Base-by-base conservation (phyloP, 2,888 invertebrate species). In the Blastobasis lacticolella region DNA sequence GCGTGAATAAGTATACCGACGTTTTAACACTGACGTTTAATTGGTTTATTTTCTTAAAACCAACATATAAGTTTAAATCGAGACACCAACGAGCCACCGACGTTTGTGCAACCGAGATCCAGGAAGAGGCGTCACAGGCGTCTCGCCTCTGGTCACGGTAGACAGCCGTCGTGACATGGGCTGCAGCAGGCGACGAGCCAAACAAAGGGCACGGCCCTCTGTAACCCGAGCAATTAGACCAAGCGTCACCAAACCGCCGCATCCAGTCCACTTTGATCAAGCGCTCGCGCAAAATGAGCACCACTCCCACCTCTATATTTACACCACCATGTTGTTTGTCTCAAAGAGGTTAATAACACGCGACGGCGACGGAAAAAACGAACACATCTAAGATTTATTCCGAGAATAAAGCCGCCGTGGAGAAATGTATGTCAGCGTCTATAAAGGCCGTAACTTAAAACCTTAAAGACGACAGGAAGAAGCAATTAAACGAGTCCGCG, bases 151-250 rank as follows among this genome's bases (percentile, higher is more conserved):
- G 23, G 61, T 52, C 56, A 60, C 54, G 62, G 52, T 54, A 54
- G 57, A 23, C 3, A 23, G 23, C 23, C 23, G 23, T 23, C 23
- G 23, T 23, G 23, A 23, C 23, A 23, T 23, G 23, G 23, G 23
- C 23, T 23, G 23, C 23, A 23, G 23, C 23, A 23, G 64, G 61
- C 63, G 58, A 60, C 54, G 56, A 60, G 63, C 66, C 64, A 61
- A 55, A 49, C 46, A 55, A 54, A 52, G 52, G 52, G 50, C 64
- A 66, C 63, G 62, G 62, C 65, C 66, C 70, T 69, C 72, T 69
- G 78, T 76, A 81, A 80, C 76, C 71, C 63, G 71, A 81, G 73
- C 76, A 82, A 85, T 85, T 81, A 84, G 78, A 42, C 42, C 62
- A 63, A 62, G 63, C 71, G 81, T 82, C 83, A 78, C 66, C 42